Conservation (phyloP, 1,140 invertebrate genomes). For the Triops cancriformis region DNA sequence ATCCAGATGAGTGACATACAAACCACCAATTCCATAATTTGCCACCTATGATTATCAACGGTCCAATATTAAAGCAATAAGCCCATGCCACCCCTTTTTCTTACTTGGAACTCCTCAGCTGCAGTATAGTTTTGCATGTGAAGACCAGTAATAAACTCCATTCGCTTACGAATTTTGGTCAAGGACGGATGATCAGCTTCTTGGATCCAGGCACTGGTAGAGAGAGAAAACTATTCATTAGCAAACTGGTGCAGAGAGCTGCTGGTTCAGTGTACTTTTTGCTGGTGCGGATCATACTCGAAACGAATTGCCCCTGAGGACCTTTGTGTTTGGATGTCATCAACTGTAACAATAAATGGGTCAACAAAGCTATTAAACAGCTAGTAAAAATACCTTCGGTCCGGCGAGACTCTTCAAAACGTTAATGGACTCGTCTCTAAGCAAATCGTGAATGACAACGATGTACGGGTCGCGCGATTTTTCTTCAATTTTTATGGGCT, state of each 20-base stretch:
- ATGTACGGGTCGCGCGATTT: conserved; percentile 44
- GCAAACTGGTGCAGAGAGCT: background rate
- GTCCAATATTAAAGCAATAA: background rate
- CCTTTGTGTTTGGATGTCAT: conserved; percentile 28
- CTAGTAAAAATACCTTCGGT: conserved; percentile 40
- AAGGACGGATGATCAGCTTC: conserved; percentile 32
- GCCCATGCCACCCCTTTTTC: background rate
- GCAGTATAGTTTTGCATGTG: conserved; percentile 20
- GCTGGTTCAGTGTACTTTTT: conserved; percentile 33
- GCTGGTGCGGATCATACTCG: conserved; percentile 35
- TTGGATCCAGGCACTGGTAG: conserved; percentile 34
- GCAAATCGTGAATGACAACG: conserved; percentile 44
- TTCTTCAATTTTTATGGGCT: conserved; percentile 46
- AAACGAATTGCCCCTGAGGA: conserved; percentile 33
- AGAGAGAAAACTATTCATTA: conserved; percentile 16
- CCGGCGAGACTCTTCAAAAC: conserved; percentile 42
- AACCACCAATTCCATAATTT: conserved; percentile 57
- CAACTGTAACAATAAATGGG: conserved; percentile 19
- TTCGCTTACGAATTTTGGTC: conserved; percentile 32
- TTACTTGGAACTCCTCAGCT: conserved; percentile 27
- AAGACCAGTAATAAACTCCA: conserved; percentile 34
- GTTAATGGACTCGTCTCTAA: conserved; percentile 43
- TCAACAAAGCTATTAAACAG: background rate
- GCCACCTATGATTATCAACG: conserved; percentile 37
- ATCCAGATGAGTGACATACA: conserved; percentile 58